Conservation (phyloP, 2,888 invertebrate genomes). For the Polydrusus pterygomalis region DNA sequence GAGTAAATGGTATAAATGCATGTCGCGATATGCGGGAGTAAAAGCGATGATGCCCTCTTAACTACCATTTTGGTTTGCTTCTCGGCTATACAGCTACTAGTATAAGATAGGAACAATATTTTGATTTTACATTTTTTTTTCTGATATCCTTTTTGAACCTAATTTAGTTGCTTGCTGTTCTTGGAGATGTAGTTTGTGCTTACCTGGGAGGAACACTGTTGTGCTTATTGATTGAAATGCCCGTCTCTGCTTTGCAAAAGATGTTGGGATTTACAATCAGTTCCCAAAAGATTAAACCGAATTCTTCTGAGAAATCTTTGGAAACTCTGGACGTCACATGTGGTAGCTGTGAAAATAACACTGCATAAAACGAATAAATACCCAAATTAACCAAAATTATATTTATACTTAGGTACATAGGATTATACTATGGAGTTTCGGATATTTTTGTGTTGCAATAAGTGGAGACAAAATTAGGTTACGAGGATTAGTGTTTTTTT, state of each 20-base stretch:
- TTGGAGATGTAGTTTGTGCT: conserved; percentile 60
- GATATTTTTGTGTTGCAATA: background rate
- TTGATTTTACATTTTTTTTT: no score
- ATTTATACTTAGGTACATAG: background rate
- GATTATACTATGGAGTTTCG: no score
- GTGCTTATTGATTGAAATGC: conserved; percentile 65
- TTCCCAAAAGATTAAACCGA: background rate
- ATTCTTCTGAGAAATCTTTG: conserved; percentile 41
- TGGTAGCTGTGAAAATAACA: background rate
- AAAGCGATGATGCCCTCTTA: no score
- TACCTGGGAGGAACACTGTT: conserved; percentile 62
- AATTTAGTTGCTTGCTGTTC: conserved; percentile 57
- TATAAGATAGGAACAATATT: no score
- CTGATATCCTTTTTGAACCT: no score
- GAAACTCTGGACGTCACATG: conserved; percentile 38
- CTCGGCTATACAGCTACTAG: no score
- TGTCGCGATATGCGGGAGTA: no score
- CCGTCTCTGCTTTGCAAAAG: conserved; percentile 65
- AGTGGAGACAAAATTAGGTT: no score
- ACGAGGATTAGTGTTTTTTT: no score
- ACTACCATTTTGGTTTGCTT: no score
- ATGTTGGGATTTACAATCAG: conserved; percentile 33
- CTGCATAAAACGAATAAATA: background rate
- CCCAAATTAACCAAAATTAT: background rate
- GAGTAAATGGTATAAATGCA: no score